phyloP scores from a whole-genome alignment of 1,140 invertebrate species.

The Drosophila ambigua region DNA sequence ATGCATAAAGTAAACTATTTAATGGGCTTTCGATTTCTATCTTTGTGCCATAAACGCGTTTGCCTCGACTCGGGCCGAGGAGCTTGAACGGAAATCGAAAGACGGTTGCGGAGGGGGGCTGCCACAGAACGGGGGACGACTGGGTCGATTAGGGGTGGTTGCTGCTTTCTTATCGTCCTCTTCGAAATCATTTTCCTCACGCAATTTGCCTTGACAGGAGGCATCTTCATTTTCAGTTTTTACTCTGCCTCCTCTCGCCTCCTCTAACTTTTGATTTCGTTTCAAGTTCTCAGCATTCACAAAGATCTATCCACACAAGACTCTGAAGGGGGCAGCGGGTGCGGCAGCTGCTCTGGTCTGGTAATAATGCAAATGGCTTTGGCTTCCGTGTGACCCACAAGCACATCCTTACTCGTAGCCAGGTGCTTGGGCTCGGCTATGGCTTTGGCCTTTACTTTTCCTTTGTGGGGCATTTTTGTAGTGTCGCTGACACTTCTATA shows the following conservation, averaged over 20 bases:
- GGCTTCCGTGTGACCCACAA: conserved; percentile 60
- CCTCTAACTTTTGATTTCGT: conserved; percentile 68
- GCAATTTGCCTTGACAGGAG: conserved; percentile 54
- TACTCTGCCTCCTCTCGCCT: conserved; percentile 10
- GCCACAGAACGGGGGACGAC: conserved; percentile 34
- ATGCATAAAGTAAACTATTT: conserved; percentile 82
- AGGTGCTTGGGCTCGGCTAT: conserved; percentile 31
- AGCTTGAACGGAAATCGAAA: conserved; percentile 73
- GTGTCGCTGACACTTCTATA: conserved; percentile 66
- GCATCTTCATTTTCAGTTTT: conserved; percentile 36
- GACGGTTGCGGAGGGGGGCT: conserved; percentile 57
- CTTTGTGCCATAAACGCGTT: conserved; percentile 60
- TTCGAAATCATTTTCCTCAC: conserved; percentile 68
- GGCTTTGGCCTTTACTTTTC: conserved; percentile 22
- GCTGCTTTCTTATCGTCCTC: conserved; percentile 24
- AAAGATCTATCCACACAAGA: conserved; percentile 18
- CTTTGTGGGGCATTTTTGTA: conserved; percentile 40
- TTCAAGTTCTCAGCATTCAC: conserved; percentile 57
- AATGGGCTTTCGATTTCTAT: conserved; percentile 75
- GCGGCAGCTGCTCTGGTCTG: background rate
- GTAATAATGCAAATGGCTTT: conserved; percentile 79
- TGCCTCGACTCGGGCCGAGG: conserved; percentile 35
- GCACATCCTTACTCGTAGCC: conserved; percentile 25
- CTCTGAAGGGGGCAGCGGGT: background rate
- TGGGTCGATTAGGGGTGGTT: conserved; percentile 34